Percentiles rank a stretch among this genome's conserved stretches.
phyloP scores from a whole-genome alignment of 1,140 invertebrate genomes.

The Tetragnatha versicolor region DNA sequence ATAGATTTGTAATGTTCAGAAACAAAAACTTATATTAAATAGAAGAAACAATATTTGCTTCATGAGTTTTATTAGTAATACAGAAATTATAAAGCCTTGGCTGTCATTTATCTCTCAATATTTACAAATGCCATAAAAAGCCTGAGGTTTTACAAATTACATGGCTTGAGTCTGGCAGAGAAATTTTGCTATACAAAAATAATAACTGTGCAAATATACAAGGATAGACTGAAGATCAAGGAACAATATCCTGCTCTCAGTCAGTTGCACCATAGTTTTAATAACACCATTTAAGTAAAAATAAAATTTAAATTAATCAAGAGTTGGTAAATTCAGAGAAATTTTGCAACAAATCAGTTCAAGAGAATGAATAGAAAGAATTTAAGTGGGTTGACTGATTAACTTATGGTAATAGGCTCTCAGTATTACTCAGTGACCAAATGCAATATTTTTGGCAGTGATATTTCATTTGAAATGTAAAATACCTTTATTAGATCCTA shows the following conservation, averaged over 20 bases:
- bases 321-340: too few relatives aligned
- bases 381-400: too few relatives aligned
- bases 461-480: too few relatives aligned
- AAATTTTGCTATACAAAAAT: constrained; percentile 12
- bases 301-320: neutral
- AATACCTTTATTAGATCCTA: too few relatives aligned
- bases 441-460: too few relatives aligned
- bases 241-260: neutral
- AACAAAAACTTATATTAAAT: too few relatives aligned
- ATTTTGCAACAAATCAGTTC: too few relatives aligned
- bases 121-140: constrained; percentile 43
- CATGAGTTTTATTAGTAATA: constrained; percentile 45
- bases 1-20: too few relatives aligned
- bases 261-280: neutral
- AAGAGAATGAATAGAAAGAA: too few relatives aligned
- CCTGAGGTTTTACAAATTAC: constrained; percentile 10
- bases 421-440: too few relatives aligned
- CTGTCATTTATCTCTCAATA: constrained; percentile 17
- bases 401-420: too few relatives aligned
- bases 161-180: neutral
- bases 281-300: neutral
- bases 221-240: neutral
- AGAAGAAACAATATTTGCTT: neutral
- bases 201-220: constrained; percentile 23
- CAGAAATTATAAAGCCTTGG: constrained; percentile 45